A percentile compares a stretch with the other conserved stretches of the same genome.
These are phyloP conservation scores for Lordiphosa clarofinis DNA, from an alignment of 1,140 invertebrate genomes.

Conservation along the genomic window DNA sequence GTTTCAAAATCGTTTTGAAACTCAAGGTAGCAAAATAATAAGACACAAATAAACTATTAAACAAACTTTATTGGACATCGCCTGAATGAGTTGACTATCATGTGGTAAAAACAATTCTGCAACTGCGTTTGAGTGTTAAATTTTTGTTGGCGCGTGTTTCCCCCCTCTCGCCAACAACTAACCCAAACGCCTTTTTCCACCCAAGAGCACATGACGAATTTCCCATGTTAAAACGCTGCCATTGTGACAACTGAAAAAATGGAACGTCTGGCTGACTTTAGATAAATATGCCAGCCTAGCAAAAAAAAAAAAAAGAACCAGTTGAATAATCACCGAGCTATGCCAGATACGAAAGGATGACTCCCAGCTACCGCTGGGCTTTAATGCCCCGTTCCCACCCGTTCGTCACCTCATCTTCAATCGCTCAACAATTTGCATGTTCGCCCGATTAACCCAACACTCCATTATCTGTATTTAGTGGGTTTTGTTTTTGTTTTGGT, in stretches of 20 bases:
- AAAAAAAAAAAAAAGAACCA: constrained; percentile 32
- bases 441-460: constrained; percentile 17
- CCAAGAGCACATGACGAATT: constrained; percentile 49
- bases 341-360: constrained; percentile 12
- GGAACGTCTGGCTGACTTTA: constrained; percentile 29
- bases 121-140: not conserved
- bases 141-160: not conserved
- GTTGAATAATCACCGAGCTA: constrained; percentile 39
- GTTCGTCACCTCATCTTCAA: not conserved
- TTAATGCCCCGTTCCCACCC: too few species aligned
- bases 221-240: constrained; percentile 59
- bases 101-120: constrained; percentile 18
- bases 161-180: not conserved
- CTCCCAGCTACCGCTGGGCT: constrained; percentile 36
- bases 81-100: too few species aligned
- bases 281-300: constrained; percentile 46
- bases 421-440: constrained; percentile 34
- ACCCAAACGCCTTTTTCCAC: not conserved
- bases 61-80: too few species aligned
- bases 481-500: constrained; percentile 19
- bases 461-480: constrained; percentile 1
- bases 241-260: constrained; percentile 42
- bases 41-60: too few species aligned
- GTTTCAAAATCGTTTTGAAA: too few species aligned
- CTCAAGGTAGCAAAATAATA: too few species aligned